These are phyloP conservation scores for Struthio camelus DNA, from an alignment of 2,113 vertebrate species.

Conservation along the genomic window DNA sequence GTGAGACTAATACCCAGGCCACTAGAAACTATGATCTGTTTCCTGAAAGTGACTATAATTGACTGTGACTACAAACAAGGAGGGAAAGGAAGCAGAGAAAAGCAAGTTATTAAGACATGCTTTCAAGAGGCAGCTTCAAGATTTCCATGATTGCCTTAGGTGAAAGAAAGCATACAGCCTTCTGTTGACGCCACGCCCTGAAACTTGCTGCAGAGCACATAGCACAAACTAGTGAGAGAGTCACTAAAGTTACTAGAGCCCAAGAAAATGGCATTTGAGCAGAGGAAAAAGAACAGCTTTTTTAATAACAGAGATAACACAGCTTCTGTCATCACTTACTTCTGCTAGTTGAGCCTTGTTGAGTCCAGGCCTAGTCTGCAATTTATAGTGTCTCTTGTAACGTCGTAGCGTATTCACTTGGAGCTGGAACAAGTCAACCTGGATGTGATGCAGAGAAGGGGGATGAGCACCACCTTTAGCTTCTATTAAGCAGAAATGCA, in stretches of 20 bases:
- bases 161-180: neutral
- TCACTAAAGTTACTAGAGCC: neutral
- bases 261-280: neutral
- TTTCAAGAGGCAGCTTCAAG: neutral
- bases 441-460: conserved; percentile 6
- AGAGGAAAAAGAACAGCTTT: neutral
- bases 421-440: conserved; percentile 98
- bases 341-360: conserved; percentile 99
- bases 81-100: neutral
- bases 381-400: conserved; percentile 98
- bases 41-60: neutral
- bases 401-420: conserved; percentile 97
- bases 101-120: neutral
- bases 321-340: conserved; percentile 72
- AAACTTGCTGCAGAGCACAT: neutral
- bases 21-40: neutral
- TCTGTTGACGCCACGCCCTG: neutral
- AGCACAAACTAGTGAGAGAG: fast-evolving
- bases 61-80: neutral
- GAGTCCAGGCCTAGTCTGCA: conserved; percentile 96
- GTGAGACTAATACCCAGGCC: neutral
- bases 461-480: neutral
- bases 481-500: neutral
- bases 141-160: neutral
- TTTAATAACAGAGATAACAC: neutral